Evolutionary conservation across 2,888 invertebrate species (phyloP).

Genomic region (Hartigia nigra): DNA sequence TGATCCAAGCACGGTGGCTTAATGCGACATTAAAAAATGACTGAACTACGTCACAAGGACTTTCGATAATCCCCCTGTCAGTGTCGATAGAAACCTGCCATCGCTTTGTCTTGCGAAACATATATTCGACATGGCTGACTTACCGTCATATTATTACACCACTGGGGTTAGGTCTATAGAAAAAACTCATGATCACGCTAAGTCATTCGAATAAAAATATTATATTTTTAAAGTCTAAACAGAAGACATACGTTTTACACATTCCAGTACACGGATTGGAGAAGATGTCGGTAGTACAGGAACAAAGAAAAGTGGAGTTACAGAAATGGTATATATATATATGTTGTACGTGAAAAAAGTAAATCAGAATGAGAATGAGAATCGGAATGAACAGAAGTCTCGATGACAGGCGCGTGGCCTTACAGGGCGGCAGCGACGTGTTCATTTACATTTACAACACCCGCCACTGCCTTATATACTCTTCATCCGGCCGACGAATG

Average conservation of each 20-base stretch:
- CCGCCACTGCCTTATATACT: slow-evolving; percentile 49
- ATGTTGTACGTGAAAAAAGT: not conserved
- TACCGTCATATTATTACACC: not conserved
- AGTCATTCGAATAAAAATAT: not conserved
- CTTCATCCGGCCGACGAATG: slow-evolving; percentile 46
- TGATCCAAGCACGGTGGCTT: not conserved
- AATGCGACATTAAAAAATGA: slow-evolving; percentile 6
- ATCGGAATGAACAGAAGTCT: slow-evolving; percentile 21
- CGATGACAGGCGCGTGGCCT: slow-evolving; percentile 54
- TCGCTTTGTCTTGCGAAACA: not conserved
- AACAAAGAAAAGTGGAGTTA: not conserved
- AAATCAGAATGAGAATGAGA: not conserved
- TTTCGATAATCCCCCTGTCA: not conserved
- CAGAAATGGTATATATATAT: not conserved
- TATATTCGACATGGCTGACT: not conserved
- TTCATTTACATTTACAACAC: slow-evolving; percentile 56
- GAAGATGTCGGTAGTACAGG: not conserved
- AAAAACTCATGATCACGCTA: not conserved
- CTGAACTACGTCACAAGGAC: not conserved
- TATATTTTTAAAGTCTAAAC: not conserved
- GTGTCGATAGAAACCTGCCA: not conserved
- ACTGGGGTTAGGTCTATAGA: not conserved
- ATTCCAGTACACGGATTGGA: too few relatives aligned
- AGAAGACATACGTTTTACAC: not conserved
- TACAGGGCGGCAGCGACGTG: slow-evolving; percentile 47